Conservation (phyloP, 2,113 vertebrate genomes). For the Eptatretus burgeri region DNA sequence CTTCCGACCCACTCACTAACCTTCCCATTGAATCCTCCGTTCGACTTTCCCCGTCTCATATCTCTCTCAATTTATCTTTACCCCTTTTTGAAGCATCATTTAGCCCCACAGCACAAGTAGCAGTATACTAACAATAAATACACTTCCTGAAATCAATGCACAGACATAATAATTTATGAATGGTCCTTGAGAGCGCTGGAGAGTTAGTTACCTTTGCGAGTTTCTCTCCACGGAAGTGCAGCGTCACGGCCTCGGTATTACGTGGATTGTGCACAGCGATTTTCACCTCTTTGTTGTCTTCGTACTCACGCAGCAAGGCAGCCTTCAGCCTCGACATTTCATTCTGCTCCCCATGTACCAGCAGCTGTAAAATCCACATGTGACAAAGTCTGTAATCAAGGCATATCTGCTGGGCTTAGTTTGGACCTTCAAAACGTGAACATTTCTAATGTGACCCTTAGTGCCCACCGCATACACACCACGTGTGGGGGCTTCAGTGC, state of each 20-base stretch:
- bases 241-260: constrained; percentile 74
- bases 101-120: too few relatives aligned
- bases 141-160: too few relatives aligned
- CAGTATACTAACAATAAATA: too few relatives aligned
- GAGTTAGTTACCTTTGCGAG: constrained; percentile 45
- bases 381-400: background rate
- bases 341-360: constrained; percentile 91
- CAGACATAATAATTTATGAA: too few relatives aligned
- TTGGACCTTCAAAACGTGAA: background rate
- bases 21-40: too few relatives aligned
- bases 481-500: constrained; percentile 87
- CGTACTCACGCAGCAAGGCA: constrained; percentile 72
- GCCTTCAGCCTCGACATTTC: constrained; percentile 94
- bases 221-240: constrained; percentile 92
- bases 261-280: constrained; percentile 89
- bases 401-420: background rate
- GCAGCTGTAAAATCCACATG: constrained; percentile 22
- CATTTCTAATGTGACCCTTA: background rate
- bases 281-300: constrained; percentile 80
- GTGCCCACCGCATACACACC: constrained; percentile 22
- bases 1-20: too few relatives aligned
- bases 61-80: too few relatives aligned
- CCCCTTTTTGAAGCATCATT: too few relatives aligned
- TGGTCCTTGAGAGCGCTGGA: too few relatives aligned
- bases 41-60: too few relatives aligned